These are phyloP conservation scores for Andrena chrysosceles DNA, from an alignment of 2,888 invertebrate genomes.

Conservation along the genomic window DNA sequence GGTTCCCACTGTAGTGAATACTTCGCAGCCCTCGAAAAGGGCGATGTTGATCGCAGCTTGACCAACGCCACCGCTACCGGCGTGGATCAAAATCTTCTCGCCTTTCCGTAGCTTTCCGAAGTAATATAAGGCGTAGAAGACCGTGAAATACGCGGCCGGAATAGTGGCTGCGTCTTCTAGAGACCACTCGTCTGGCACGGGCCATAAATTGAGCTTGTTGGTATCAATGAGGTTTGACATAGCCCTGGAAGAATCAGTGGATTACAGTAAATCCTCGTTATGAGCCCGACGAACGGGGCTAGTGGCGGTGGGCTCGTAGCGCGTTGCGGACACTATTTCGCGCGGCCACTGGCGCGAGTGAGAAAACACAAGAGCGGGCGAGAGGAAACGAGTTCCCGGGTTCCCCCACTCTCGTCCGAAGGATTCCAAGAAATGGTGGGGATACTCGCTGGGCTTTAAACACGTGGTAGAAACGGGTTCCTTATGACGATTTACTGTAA, in stretches of 20 bases:
- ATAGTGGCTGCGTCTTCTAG: constrained; percentile 89
- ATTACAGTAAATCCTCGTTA: too few species aligned
- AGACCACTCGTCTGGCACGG: constrained; percentile 87
- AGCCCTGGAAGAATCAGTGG: constrained; percentile 25
- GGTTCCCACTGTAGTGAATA: constrained; percentile 88
- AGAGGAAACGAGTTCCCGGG: too few species aligned
- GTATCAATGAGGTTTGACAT: constrained; percentile 36
- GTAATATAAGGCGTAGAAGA: constrained; percentile 87
- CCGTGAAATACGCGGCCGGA: constrained; percentile 88
- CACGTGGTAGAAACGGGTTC: too few species aligned
- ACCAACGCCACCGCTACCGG: constrained; percentile 88
- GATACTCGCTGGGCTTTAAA: too few species aligned
- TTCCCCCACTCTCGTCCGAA: too few species aligned
- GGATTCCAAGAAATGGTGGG: too few species aligned
- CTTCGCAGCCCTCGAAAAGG: constrained; percentile 86
- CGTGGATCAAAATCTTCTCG: constrained; percentile 84
- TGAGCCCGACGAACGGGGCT: too few species aligned
- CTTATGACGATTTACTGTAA: too few species aligned
- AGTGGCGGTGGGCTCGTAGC: too few species aligned
- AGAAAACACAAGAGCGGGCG: too few species aligned
- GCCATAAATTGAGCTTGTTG: constrained; percentile 81
- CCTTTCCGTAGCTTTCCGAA: constrained; percentile 86
- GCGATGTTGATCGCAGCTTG: constrained; percentile 89
- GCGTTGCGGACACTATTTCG: too few species aligned
- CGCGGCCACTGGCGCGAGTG: too few species aligned